Evolutionary conservation across 2,797 vertebrate species (phyloP), one percentile per base, ranked within the genome.

Genomic region (Oryzias sinensis): DNA sequence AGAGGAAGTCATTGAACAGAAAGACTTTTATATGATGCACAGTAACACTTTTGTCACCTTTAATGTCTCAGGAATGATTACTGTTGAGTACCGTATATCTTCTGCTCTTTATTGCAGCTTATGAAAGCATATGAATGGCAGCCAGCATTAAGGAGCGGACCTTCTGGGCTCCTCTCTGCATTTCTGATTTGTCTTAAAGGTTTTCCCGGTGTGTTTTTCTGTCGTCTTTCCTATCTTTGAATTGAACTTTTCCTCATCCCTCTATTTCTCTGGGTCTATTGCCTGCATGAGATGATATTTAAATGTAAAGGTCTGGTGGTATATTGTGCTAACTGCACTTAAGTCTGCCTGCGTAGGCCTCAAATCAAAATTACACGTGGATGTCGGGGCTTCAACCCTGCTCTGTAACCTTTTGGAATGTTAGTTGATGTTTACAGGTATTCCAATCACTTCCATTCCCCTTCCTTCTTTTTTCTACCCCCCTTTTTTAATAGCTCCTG

Each of bases 401-500:
- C 79, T 89, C 81, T 60, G 73, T 74, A 83, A 86, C 84, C 81
- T 92, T 92, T 91, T 77, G 79, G 44, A 86, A 70, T 90, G 76
- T 88, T 70, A 72, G 79, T 78, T 80, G 72, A 82, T 72, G 74
- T 89, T 86, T 85, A 80, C 73, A 69, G 80, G 62, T 85, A 72
- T 72, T 72, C 75, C 90, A 86, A 82, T 85, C 69, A 87, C 81
- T 77, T 78, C 77, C 64, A 58, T 77, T 80, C 72, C 76, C 79
- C 73, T 68, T 65, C 50, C 68, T 65, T 68, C 68, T 76, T 72
- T 70, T 61, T 77, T 71, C 65, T 61, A 9, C 74, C 70, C 77
- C 57, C 76, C 79, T 91, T 89, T 92, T 91, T 89, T 92, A 93
- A 93, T 91, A 90, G 91, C 90, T 90, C 85, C 78, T 66, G 57